A percentile compares a stretch with the other conserved stretches of the same genome.
These are phyloP conservation scores for Chaetogeoica ovagalla DNA, from an alignment of 2,888 invertebrate genomes.

Conservation along the genomic window DNA sequence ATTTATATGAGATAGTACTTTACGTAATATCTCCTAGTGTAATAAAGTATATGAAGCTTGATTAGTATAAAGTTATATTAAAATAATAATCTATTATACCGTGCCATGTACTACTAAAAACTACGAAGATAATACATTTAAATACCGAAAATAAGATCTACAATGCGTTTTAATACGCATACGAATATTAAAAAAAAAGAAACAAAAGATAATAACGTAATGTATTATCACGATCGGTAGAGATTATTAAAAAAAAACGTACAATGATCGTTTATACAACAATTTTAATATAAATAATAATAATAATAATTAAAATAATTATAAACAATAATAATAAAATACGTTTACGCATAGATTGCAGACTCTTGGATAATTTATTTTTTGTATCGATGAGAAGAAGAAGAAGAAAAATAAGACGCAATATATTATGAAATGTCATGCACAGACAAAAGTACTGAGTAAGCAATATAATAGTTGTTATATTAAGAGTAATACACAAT, in stretches of 20 bases:
- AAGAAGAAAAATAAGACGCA: conserved; percentile 3
- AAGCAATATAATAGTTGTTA: conserved; percentile 39
- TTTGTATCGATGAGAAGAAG: conserved; percentile 18
- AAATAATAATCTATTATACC: neutral
- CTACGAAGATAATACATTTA: neutral
- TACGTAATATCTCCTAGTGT: conserved; percentile 17
- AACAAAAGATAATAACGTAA: neutral
- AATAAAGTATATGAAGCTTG: conserved; percentile 14
- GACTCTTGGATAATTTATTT: conserved; percentile 21
- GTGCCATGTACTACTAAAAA: too few species aligned
- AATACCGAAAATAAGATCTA: neutral
- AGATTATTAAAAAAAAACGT: neutral
- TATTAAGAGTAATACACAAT: conserved; percentile 45
- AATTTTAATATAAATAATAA: neutral
- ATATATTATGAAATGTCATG: conserved; percentile 21
- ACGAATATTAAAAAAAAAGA: neutral
- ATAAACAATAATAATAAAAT: neutral
- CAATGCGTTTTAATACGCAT: conserved; percentile 9
- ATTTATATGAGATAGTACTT: neutral
- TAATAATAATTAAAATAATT: too few species aligned
- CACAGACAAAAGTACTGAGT: conserved; percentile 47
- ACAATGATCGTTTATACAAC: neutral
- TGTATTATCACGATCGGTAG: neutral
- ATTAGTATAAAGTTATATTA: neutral
- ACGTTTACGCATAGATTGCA: neutral